A percentile compares a stretch with the other conserved stretches of the same genome.
These are phyloP conservation scores for Ooceraea biroi DNA, from an alignment of 1,140 invertebrate genomes.

Conservation along the genomic window DNA sequence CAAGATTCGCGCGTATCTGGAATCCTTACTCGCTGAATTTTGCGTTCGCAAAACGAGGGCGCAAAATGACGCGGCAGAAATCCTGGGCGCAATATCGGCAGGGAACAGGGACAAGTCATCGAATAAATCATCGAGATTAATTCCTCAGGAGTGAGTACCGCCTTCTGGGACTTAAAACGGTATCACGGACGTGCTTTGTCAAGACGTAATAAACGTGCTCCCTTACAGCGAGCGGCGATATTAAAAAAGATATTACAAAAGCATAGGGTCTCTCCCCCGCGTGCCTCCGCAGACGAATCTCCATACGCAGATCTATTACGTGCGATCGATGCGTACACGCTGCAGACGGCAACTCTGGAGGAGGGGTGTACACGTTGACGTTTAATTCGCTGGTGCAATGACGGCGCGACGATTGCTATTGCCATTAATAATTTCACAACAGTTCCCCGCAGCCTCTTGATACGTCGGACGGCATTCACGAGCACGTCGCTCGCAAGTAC, in stretches of 20 bases:
- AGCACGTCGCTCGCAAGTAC: background rate
- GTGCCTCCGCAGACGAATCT: background rate
- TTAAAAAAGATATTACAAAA: conserved; percentile 42
- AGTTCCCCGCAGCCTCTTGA: background rate
- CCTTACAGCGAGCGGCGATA: background rate
- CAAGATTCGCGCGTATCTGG: background rate
- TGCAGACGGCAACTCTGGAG: conserved; percentile 10
- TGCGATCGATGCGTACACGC: background rate
- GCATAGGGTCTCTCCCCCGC: background rate
- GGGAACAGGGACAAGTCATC: background rate
- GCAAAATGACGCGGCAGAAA: background rate
- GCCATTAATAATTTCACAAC: conserved; percentile 49
- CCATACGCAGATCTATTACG: background rate
- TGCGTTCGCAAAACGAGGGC: background rate
- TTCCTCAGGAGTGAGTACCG: background rate
- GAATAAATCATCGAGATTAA: conserved; percentile 26
- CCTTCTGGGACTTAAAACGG: background rate
- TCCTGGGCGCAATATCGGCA: too few relatives aligned
- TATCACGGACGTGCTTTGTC: conserved; percentile 12
- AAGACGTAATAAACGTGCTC: conserved; percentile 21
- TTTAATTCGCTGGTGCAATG: conserved; percentile 37
- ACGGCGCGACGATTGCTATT: conserved; percentile 45
- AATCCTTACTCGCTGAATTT: background rate
- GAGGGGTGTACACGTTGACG: background rate
- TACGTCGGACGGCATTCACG: conserved; percentile 4